Conservation (phyloP, 2,113 vertebrate species). For the Bungarus multicinctus region DNA sequence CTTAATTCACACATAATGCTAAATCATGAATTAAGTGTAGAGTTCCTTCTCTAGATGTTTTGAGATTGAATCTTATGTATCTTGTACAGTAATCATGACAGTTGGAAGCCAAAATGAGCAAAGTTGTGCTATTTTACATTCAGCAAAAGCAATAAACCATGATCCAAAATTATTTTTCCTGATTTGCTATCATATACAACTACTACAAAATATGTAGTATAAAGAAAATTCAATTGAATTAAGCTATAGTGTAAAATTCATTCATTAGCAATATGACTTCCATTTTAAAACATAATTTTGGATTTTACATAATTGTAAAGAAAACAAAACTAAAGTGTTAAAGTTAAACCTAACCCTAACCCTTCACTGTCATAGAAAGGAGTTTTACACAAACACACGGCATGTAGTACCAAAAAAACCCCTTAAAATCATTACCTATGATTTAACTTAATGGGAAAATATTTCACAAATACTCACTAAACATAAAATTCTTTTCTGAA, state of each 20-base stretch:
- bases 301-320: neutral
- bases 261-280: neutral
- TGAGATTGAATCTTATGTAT: neutral
- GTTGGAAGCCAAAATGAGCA: neutral
- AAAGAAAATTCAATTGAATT: neutral
- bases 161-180: neutral
- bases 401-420: neutral
- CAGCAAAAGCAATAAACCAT: neutral
- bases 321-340: neutral
- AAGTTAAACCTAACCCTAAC: too few relatives aligned
- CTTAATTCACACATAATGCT: neutral
- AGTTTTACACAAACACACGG: neutral
- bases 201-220: neutral
- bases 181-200: neutral
- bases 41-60: neutral
- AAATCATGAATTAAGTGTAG: neutral
- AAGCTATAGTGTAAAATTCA: neutral
- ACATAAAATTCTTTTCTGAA: neutral
- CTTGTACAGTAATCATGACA: neutral
- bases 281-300: neutral
- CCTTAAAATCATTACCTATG: neutral
- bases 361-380: neutral
- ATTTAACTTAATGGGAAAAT: neutral
- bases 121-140: neutral
- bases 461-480: neutral